Evolutionary conservation across 2,113 vertebrate species (phyloP).

Genomic region (Odontophorus gujanensis): DNA sequence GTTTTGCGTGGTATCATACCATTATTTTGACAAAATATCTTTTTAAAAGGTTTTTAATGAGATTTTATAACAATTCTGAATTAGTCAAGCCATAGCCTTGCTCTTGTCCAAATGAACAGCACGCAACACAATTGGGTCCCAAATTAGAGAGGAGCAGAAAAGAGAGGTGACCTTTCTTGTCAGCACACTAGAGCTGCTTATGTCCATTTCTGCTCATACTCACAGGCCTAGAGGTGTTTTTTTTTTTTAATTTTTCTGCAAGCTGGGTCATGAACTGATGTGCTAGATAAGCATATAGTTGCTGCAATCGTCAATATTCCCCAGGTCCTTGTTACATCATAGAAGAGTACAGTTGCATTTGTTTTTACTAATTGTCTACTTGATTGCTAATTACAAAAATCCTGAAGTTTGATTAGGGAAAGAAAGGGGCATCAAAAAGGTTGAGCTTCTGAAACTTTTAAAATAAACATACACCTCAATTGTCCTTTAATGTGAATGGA

Average conservation of each 20-base stretch:
- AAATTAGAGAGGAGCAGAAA: background rate
- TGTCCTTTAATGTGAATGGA: background rate
- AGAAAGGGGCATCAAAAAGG: background rate
- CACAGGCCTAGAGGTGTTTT: rapidly evolving
- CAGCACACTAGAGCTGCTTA: background rate
- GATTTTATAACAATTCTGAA: background rate
- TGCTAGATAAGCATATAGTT: background rate
- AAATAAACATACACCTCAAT: background rate
- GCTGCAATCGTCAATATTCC: background rate
- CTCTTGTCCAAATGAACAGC: background rate
- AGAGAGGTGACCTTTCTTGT: background rate
- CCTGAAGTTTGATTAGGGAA: background rate
- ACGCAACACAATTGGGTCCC: background rate
- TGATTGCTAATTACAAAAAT: background rate
- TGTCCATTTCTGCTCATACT: rapidly evolving
- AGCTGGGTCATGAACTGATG: background rate
- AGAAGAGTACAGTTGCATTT: background rate
- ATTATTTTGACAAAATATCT: background rate
- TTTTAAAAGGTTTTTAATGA: background rate
- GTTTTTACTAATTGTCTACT: background rate
- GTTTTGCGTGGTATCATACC: background rate
- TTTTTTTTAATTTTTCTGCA: background rate
- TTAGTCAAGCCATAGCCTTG: background rate
- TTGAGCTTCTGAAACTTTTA: background rate
- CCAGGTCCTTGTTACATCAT: background rate